Evolutionary conservation across 92 coral and sea anemone species (phyloP).

Genomic region (Blastomussa wellsi): DNA sequence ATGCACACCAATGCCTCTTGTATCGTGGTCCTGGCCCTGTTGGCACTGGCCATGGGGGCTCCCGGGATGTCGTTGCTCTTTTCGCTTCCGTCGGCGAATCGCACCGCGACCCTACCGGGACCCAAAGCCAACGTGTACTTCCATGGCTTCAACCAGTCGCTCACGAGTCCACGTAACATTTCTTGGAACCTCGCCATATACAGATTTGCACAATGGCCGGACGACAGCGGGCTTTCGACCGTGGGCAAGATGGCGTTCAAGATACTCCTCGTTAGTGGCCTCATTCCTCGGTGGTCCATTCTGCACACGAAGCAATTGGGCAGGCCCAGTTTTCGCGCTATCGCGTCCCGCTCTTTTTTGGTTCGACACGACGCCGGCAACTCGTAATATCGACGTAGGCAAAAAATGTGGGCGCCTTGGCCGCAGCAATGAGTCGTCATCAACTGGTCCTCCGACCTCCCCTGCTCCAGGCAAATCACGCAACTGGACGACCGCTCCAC

Average conservation of each 20-base stretch:
- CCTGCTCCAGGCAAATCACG: neutral
- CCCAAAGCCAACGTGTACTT: no score
- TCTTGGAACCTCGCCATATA: no score
- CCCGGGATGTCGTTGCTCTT: neutral
- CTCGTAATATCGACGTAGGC: neutral
- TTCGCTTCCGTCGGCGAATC: neutral
- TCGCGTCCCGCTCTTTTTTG: neutral
- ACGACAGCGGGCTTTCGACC: neutral
- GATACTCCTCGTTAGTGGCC: neutral
- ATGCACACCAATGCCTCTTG: neutral
- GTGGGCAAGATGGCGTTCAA: neutral
- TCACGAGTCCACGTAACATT: no score
- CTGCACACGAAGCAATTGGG: slow-evolving; percentile 7
- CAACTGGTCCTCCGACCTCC: neutral
- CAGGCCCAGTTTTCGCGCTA: neutral
- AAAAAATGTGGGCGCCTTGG: neutral
- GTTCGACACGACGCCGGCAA: neutral
- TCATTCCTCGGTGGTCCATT: no score
- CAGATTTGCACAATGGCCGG: no score
- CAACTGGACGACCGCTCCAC: neutral
- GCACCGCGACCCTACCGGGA: no score
- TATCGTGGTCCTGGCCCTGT: neutral
- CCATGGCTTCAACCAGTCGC: no score
- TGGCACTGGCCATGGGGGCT: neutral
- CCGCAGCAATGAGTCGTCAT: neutral